Conservation (phyloP, 2,797 vertebrate genomes). For the Neopelma chrysocephalum region DNA sequence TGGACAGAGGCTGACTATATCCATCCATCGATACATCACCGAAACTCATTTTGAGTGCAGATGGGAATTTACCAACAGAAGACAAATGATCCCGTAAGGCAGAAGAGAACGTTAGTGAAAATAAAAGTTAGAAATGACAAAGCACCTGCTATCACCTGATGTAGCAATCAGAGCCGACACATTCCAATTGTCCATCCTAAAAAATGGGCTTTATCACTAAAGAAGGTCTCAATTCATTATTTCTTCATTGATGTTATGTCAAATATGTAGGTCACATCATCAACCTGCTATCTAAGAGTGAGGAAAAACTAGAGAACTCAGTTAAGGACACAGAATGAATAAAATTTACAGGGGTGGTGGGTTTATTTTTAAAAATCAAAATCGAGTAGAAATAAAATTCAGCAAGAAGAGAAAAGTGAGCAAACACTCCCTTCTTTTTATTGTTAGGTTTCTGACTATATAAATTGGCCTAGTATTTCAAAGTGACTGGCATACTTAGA, state of each 20-base stretch:
- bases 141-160: conserved; percentile 32
- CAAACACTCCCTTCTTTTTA: background rate
- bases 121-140: conserved; percentile 65
- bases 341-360: background rate
- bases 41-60: conserved; percentile 58
- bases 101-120: conserved; percentile 55
- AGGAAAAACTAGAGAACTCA: background rate
- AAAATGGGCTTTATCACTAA: conserved; percentile 56
- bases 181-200: conserved; percentile 46
- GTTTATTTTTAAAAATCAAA: conserved; percentile 36
- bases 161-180: conserved; percentile 52
- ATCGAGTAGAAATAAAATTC: conserved; percentile 6
- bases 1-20: conserved; percentile 27
- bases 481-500: background rate
- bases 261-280: conserved; percentile 53
- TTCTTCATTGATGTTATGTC: conserved; percentile 58
- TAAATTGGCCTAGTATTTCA: conserved; percentile 3
- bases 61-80: conserved; percentile 62
- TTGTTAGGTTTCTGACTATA: background rate
- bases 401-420: background rate
- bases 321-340: background rate
- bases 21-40: conserved; percentile 32
- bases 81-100: conserved; percentile 40
- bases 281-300: background rate
- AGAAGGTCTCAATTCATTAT: conserved; percentile 60